These are phyloP conservation scores for Lysandra coridon DNA, from an alignment of 2,888 invertebrate species.

Conservation along the genomic window DNA sequence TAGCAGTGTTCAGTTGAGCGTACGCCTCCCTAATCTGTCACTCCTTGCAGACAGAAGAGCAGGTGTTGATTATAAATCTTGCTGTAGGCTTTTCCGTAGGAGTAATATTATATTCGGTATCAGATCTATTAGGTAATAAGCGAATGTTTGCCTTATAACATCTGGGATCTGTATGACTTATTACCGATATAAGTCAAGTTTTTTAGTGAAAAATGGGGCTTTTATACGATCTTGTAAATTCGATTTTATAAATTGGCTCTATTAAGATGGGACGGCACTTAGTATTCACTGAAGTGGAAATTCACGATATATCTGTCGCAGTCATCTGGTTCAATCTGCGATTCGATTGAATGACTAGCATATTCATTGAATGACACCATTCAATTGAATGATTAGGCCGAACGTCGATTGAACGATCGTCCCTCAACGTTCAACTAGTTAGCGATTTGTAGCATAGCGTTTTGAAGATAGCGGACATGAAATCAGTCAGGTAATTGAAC, in stretches of 20 bases:
- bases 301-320: neutral
- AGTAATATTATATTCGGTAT: constrained; percentile 2
- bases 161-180: constrained; percentile 2
- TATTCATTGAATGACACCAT: too few species aligned
- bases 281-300: neutral
- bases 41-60: neutral
- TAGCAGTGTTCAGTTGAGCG: neutral
- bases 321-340: too few species aligned
- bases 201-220: neutral
- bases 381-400: too few species aligned
- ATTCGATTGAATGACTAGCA: too few species aligned
- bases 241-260: neutral
- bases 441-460: too few species aligned
- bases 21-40: constrained; percentile 17
- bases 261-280: neutral
- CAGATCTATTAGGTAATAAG: constrained; percentile 22
- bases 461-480: too few species aligned
- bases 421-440: too few species aligned
- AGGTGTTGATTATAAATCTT: constrained; percentile 30
- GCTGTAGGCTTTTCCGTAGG: neutral
- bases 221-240: neutral
- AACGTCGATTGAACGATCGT: too few species aligned
- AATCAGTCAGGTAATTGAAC: too few species aligned
- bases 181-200: neutral
- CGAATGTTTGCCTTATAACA: neutral